Percentiles rank a stretch among this genome's conserved stretches.
Evolutionary conservation across 2,888 invertebrate genomes (phyloP).

Genomic region (Mechanitis mazaeus): DNA sequence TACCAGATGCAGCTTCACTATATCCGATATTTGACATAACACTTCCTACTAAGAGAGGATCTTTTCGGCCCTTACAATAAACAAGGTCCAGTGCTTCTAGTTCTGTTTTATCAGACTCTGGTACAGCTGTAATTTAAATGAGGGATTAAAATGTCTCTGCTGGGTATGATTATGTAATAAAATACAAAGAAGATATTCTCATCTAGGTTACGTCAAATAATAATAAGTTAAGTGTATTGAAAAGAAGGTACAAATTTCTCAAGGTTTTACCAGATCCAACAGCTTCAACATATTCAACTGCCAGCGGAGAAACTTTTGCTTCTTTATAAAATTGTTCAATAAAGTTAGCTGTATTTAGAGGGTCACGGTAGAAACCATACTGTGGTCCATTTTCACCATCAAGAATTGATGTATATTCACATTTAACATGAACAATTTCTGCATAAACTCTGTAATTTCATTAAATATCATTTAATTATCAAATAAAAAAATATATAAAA

Average conservation of each 20-base stretch:
- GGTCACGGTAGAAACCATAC: slow-evolving; percentile 38
- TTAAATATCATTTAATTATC: neutral
- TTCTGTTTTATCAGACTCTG: slow-evolving; percentile 79
- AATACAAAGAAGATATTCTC: no score
- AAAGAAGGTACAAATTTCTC: no score
- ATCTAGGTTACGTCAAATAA: no score
- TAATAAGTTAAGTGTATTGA: no score
- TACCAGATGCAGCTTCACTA: slow-evolving; percentile 59
- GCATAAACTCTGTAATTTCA: slow-evolving; percentile 72
- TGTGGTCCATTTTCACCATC: slow-evolving; percentile 27
- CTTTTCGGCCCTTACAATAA: slow-evolving; percentile 72
- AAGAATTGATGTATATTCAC: slow-evolving; percentile 30
- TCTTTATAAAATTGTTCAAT: slow-evolving; percentile 68
- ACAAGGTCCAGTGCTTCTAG: slow-evolving; percentile 78
- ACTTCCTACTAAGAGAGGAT: slow-evolving; percentile 76
- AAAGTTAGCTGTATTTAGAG: slow-evolving; percentile 34
- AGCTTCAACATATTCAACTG: slow-evolving; percentile 88
- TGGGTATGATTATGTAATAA: neutral
- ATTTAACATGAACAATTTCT: slow-evolving; percentile 79
- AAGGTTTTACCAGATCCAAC: slow-evolving; percentile 81
- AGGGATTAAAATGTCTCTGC: neutral
- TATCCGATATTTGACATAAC: slow-evolving; percentile 71
- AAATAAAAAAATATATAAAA: no score
- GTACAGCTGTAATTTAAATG: slow-evolving; percentile 50
- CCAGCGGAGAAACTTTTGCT: slow-evolving; percentile 73